Evolutionary conservation across 2,797 vertebrate species (phyloP).

Genomic region (Lacerta bilineata): DNA sequence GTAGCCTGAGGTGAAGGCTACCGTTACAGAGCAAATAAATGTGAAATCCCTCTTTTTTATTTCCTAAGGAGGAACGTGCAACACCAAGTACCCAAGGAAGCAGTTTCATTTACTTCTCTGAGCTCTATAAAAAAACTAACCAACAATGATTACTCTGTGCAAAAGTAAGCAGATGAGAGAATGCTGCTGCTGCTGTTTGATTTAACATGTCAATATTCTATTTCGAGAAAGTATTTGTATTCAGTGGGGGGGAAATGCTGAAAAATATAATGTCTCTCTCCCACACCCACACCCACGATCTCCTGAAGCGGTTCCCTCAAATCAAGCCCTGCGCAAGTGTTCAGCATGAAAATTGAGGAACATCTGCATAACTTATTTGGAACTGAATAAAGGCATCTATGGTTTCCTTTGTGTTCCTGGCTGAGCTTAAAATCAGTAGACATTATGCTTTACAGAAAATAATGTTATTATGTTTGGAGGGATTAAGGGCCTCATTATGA

Average conservation of each 20-base stretch:
- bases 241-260: slow-evolving; percentile 1
- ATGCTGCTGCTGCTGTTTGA: neutral
- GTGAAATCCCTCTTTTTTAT: neutral
- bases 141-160: neutral
- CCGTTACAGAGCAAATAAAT: neutral
- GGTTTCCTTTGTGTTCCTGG: slow-evolving; percentile 50
- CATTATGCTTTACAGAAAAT: slow-evolving; percentile 58
- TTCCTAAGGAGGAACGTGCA: neutral
- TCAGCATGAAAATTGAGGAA: slow-evolving; percentile 51
- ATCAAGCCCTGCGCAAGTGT: slow-evolving; percentile 39
- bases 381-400: slow-evolving; percentile 13
- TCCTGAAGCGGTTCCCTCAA: slow-evolving; percentile 37
- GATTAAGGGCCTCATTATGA: slow-evolving; percentile 42
- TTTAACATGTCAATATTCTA: neutral
- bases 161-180: neutral
- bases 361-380: slow-evolving; percentile 56
- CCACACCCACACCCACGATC: neutral
- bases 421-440: slow-evolving; percentile 62
- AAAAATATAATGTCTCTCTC: slow-evolving; percentile 24
- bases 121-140: neutral
- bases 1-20: neutral
- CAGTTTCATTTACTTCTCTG: neutral
- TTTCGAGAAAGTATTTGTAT: neutral
- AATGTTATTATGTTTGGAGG: slow-evolving; percentile 53
- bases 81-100: neutral